Evolutionary conservation across 1,140 invertebrate genomes (phyloP).

Genomic region (Notospermus geniculatus): DNA sequence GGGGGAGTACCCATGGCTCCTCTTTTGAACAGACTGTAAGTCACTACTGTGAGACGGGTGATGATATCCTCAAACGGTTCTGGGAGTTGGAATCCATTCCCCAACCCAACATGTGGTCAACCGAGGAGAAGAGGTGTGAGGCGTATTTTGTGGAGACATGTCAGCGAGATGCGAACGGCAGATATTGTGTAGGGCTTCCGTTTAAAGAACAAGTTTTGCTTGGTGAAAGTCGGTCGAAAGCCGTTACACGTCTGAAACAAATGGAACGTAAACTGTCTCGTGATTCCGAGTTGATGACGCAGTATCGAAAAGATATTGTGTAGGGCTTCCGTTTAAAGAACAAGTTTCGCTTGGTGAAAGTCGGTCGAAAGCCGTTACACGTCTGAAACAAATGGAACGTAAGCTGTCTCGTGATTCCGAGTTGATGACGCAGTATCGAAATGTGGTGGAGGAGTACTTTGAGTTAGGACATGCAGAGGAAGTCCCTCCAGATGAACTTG

Average conservation of each 20-base stretch:
- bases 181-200: background rate
- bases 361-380: background rate
- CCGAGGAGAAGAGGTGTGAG: slow-evolving; percentile 1
- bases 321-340: background rate
- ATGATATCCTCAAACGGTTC: background rate
- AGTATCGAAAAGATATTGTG: background rate
- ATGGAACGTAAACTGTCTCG: no score
- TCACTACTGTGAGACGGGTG: background rate
- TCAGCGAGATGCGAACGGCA: background rate
- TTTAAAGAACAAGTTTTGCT: background rate
- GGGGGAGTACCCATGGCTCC: no score
- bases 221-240: background rate
- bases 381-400: background rate
- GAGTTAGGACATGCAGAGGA: slow-evolving; percentile 2
- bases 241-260: background rate
- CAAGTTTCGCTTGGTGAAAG: background rate
- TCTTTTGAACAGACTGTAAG: no score
- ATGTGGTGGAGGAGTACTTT: background rate
- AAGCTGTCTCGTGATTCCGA: background rate
- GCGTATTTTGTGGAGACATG: background rate
- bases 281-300: no score
- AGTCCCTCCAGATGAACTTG: background rate
- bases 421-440: background rate
- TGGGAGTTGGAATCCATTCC: background rate
- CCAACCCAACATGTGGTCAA: background rate